Base-by-base conservation (phyloP, 2,113 vertebrate species). In the Thryonomys swinderianus region DNA sequence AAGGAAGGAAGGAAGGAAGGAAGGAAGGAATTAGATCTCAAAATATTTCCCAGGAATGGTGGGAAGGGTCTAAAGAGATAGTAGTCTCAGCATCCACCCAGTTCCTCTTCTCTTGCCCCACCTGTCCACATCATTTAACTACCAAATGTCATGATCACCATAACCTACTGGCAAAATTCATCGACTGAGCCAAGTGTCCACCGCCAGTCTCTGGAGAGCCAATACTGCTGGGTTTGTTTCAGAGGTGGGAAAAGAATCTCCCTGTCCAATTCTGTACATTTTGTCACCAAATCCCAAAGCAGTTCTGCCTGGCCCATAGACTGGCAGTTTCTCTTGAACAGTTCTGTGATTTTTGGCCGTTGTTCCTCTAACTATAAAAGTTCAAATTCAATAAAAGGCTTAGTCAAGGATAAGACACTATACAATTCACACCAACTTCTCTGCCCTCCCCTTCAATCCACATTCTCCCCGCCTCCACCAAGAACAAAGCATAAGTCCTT, bases 341-440 rank as follows among this genome's bases (percentile, higher is more conserved):
- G 61, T 88, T 79, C 17, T 94, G n/a, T 82, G 79, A 96, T 80
- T 80, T 88, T 48, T 45, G 79, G 21, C 17, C 62, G 16, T 30
- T 64, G 17, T 55, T 40, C 48, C 27, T 85, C 73, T 78, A 42
- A 88, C 61, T 32, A 64, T 71, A 37, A 82, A 94, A 67, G n/a
- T 74, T 93, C 55, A 88, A 91, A 62, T 79, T 66, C 61, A 93
- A 45, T 85, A 59, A 93, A 91, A 85, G 9, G 4, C 16, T 78
- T 61, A 18, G 61, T 20, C 71, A 73, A 6, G 45, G 40, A 64
- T 79, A 85, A 94, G 40, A 92, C 40, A 71, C 14, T 66, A 18
- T 42, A n/a, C 20, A 76, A 32, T 40, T 85, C 71, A 76, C 2
- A 73, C 3, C 66, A 82, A 27, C 59, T 55, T 90, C 88, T 81